Base-by-base conservation (phyloP, 2,888 invertebrate species). In the Euclidia mi region DNA sequence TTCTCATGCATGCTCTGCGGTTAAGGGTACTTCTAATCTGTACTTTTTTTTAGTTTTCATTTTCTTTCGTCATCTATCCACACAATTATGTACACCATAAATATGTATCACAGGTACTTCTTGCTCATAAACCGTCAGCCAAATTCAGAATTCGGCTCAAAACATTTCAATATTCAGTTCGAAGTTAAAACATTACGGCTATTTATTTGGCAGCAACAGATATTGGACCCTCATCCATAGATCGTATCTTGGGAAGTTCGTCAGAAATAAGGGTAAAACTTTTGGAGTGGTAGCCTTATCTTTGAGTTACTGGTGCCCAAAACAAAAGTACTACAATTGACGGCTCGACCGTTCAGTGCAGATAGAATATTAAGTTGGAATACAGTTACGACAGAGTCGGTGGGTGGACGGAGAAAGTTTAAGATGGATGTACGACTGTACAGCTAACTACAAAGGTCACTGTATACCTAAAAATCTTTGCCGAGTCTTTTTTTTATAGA, bases 211-310 rank as follows among this genome's bases (percentile, higher is more conserved):
- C 40, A 32, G 46, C 38, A 53, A 52, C 51, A 55, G 56, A 61
- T 62, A 68, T 38, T 37, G 18, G 4, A 44, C 68, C 63, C 56
- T 43, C 59, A 40, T 59, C 35, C 42, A 28, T 0, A 17, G 53
- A 71, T 56, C 7, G 7, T 41, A 70, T 67, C 63, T 11, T 11
- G 2, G 15, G 40, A 59, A 63, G 48, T 56, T 25, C 9, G 2
- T 40, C 15, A 18, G n/a, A 52, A 50, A 56, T 38, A 44, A 49
- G 41, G 12, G 46, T 38, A 1, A 25, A 18, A 0, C 25, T 3
- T 53, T 35, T 6, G 2, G 50, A 66, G 12, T n/a, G 42, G 3
- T 9, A 2, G n/a, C 15, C 42, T 42, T 37, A 53, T 38, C 42
- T 17, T 2, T 1, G 10, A 37, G 11, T 12, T 29, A 4, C 11